Conservation (phyloP, 2,888 invertebrate species). For the Lottia gigantea region DNA sequence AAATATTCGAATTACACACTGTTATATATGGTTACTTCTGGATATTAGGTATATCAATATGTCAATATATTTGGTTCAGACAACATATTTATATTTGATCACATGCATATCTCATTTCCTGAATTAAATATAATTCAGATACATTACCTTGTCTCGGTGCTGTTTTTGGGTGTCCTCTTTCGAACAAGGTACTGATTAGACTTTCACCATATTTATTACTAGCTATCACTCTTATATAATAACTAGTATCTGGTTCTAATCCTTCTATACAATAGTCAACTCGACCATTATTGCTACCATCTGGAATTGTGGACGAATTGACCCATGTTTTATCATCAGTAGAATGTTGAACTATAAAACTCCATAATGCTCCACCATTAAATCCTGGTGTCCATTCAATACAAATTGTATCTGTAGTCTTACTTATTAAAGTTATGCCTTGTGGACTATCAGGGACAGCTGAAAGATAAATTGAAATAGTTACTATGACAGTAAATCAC, state of each 20-base stretch:
- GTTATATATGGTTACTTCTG: no score
- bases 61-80: no score
- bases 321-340: background rate
- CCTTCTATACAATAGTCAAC: background rate
- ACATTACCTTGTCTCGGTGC: no score
- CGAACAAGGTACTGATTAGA: background rate
- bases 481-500: no score
- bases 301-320: background rate
- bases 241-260: background rate
- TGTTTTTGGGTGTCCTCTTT: no score
- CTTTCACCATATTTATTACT: constrained; percentile 6
- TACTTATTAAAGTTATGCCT: background rate
- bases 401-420: background rate
- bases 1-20: no score
- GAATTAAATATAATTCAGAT: no score
- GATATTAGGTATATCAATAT: no score
- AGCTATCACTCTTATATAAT: constrained; percentile 9
- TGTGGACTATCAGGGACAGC: background rate
- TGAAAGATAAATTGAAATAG: background rate
- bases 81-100: no score
- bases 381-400: background rate
- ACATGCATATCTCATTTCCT: no score
- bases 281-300: no score
- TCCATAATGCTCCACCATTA: background rate
- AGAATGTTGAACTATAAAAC: constrained; percentile 1